Base-by-base conservation (phyloP, 1,140 invertebrate genomes). In the Zaprionus tsacasi region DNA sequence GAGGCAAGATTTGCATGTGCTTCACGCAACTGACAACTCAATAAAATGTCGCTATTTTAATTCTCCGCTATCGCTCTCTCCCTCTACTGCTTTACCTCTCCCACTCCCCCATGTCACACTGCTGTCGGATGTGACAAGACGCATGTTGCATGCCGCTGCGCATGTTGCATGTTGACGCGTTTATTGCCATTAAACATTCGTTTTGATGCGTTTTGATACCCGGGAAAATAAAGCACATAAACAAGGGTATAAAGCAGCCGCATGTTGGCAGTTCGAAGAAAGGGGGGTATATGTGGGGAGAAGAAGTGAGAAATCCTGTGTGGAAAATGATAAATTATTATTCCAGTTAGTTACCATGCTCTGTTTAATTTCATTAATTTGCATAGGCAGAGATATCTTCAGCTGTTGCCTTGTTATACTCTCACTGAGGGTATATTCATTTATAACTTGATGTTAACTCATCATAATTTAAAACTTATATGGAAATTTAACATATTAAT, bases 1-100 rank as follows among this genome's bases (percentile, higher is more conserved):
- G 40, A 50, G 45, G 45, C 68, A 48, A 45, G 30, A 76, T 76
- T 76, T 66, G 56, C 82, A 86, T 86, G 82, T 87, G 67, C 58
- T 79, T 78, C 54, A 61, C 70, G 77, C 77, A 83, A 76, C 83
- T 87, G 83, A 87, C 83, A 87, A 88, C 83, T 87, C 80, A 87
- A 87, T 87, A 87, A 87, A 87, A 87, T 88, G 83, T 88, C 85
- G 83, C 83, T 88, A 83, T 83, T 87, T 83, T 82, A 72, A 81
- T 83, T 82, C n/a, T 8, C n/a, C 13, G 38, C 38, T n/a, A 40
- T 45, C 40, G 40, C 40, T 45, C 40, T 45, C 40, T 45, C 1
- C 6, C 27, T 30, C 27, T 4, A 5, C 25, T 27, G 27, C 27
- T n/a, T n/a, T n/a, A n/a, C 6, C 3, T 30, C 6, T 3, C 27